Base-by-base conservation (phyloP, 2,888 invertebrate species). In the Elaeidobius kamerunicus region DNA sequence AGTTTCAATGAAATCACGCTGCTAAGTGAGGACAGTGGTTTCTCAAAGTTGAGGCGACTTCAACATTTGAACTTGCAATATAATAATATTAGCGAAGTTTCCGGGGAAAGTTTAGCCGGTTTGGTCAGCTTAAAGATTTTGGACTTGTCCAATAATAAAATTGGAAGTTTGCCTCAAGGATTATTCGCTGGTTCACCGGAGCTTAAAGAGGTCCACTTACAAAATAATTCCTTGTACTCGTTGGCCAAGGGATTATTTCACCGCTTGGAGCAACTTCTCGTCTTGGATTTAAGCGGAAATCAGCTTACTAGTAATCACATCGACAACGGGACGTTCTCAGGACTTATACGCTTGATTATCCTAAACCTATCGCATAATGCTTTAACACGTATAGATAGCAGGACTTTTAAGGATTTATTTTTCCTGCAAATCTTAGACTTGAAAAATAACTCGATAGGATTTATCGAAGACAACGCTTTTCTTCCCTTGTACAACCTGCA, bases 381-480 rank as follows among this genome's bases (percentile, higher is more conserved):
- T n/a, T 73, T 94, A 27, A 89, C 88, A 0, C 81, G 87, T 62
- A 83, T 94, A 60, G 91, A 91, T 64, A 84, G 86, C 12, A 83
- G 83, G 63, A 90, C 89, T 44, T 93, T 93, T 73, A 89, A 89
- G 72, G 91, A 92, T 69, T 75, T 93, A 58, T 88, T 86, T 69
- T 88, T 90, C 67, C 76, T 93, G 50, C 91, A 91, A 77, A 90
- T 89, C 58, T 78, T 93, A 50, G 88, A 90, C 71, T 77, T 93
- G 64, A 83, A 87, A 65, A 91, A 91, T 70, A 93, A 93, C 69
- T 86, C 88, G 6, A 88, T 93, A 65, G 87, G 87, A n/a, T 88
- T 86, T 67, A 86, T 92, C 60, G 89, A 90, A 76, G 88, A 90
- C 65, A 88, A 89, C 67, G 88, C 92, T 39, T 93, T 95, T 67